Base-by-base conservation (phyloP, 1,140 invertebrate genomes). In the Lethrus apterus region DNA sequence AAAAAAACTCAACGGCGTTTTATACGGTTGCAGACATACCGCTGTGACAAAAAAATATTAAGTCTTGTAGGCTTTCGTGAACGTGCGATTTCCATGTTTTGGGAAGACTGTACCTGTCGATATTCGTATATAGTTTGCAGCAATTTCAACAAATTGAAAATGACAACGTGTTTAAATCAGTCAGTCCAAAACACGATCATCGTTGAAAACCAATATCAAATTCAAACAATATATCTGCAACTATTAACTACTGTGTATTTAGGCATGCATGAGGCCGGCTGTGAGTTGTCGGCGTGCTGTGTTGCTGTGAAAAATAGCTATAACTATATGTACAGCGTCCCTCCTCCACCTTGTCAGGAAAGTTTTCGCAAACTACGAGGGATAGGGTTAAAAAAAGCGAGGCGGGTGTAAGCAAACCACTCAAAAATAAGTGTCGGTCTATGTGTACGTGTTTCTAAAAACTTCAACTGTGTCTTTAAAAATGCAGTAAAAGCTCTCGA, bases 301-400 rank as follows among this genome's bases (percentile, higher is more conserved):
- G 29, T 46, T 31, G 23, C 24, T 11, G 34, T 46, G 34, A 23
- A 18, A 13, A 19, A 26, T 19, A 41, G 36, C 46, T 8, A 11
- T 18, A 42, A 24, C 14, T 42, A 18, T 58, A 58, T 64, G 49
- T 62, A 60, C 57, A 63, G 62, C 59, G 63, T 63, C 62, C 47
- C 63, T 67, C 65, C 65, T 63, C 65, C 65, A 65, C 54, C 62
- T 54, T 64, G 61, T 65, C 63, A 62, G 61, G 59, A 65, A 66
- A 65, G 63, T 63, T 50, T 54, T 52, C 34, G 54, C 42, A 59
- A 21, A 46, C 57, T 40, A 56, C 54, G 57, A 55, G 41, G 13
- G 13, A 29, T 32, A 17, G 42, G 42, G 29, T 42, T 9, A 44
- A 9, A 44, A 44, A 20, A 44, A 44, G 30, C 29, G 17, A 33